Evolutionary conservation across 2,113 vertebrate species (phyloP), one percentile per base, ranked within the genome.

Genomic region (Upupa epops): DNA sequence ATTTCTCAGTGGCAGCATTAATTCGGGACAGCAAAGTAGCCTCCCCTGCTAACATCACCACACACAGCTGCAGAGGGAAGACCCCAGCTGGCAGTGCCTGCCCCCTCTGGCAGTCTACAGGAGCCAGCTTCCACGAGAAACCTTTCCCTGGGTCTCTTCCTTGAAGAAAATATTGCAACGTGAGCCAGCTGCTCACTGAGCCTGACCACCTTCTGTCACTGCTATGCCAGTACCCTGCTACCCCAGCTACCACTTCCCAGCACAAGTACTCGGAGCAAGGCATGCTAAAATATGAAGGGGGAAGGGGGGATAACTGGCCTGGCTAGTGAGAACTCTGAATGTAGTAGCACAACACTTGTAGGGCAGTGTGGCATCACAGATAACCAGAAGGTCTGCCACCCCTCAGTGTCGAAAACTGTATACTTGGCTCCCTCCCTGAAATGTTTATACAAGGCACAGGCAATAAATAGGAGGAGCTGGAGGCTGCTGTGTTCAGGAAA

Each of bases 81-180:
- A 45, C 13, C 29, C 0, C 2, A 36, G 32, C 32, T 42, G 52
- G 25, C 59, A 82, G 34, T 52, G 55, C 9, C 11, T 24, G 24
- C 8, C 37, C 72, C 11, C 40, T 49, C 29, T 12, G 2, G n/a
- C 70, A 76, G 20, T 25, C 42, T 2, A 0, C 1, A 0, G 58
- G 56, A 64, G 51, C 15, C 51, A 82, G 12, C 36, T 72, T 48
- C 6, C 2, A 48, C 3, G 6, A 21, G 21, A 80, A 37, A 46
- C 1, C 1, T 34, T 73, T 83, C 19, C 20, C 16, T 5, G 2
- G 54, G n/a, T 46, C 20, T 34, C 29, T 74, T 64, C 6, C 31
- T 79, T 32, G 48, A 83, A 55, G 37, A 60, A 75, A 75, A 45
- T 16, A 17, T 17, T 31, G 49, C 48, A 11, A 20, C 32, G 7